Evolutionary conservation across 37 sponge, comb jelly and placozoan species (phyloP).

Genomic region (Mnemiopsis leidyi): DNA sequence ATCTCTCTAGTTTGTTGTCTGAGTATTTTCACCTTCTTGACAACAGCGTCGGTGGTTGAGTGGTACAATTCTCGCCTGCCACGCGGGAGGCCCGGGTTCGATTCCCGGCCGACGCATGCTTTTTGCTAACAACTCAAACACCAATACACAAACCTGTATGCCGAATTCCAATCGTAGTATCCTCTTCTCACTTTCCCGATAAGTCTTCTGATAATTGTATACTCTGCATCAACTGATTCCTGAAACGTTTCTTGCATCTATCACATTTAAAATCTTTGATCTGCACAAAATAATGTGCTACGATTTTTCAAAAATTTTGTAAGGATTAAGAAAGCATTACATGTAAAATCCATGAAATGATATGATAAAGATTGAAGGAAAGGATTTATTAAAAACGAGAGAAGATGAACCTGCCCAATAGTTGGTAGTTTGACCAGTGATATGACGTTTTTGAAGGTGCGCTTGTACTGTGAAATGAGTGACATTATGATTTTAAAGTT

Average conservation of each 20-base stretch:
- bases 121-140: slow-evolving; percentile 1
- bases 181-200: slow-evolving; percentile 15
- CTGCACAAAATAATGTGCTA: no score
- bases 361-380: not conserved
- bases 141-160: not conserved
- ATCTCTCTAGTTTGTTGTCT: no score
- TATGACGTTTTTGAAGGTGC: not conserved
- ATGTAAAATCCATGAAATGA: not conserved
- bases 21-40: not conserved
- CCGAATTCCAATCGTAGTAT: not conserved
- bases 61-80: slow-evolving; percentile 31
- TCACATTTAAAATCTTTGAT: not conserved
- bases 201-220: not conserved
- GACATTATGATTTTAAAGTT: no score
- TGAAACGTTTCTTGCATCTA: not conserved
- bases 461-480: not conserved
- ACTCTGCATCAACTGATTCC: slow-evolving; percentile 52
- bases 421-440: not conserved
- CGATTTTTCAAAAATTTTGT: no score
- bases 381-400: not conserved
- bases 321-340: no score
- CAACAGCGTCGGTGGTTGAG: slow-evolving; percentile 50
- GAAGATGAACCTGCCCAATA: not conserved
- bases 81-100: not conserved
- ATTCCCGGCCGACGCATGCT: slow-evolving; percentile 21